Evolutionary conservation across 2,888 invertebrate species (phyloP).

Genomic region (Archaeoteleia sp.): DNA sequence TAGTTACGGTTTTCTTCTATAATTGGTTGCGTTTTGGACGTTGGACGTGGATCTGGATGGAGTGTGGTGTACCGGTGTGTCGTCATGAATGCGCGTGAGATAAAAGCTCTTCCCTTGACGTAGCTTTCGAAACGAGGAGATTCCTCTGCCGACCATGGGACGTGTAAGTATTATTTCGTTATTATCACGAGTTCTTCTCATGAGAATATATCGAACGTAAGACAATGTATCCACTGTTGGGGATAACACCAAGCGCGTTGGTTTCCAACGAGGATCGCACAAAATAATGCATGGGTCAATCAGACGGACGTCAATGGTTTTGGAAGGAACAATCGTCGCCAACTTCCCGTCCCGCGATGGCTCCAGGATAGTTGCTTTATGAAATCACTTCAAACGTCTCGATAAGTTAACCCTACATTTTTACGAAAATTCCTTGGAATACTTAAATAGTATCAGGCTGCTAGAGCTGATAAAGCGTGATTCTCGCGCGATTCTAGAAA

Average conservation of each 20-base stretch:
- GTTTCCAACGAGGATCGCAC: slow-evolving; percentile 1
- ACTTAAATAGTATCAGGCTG: slow-evolving; percentile 1
- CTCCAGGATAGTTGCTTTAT: too few relatives aligned
- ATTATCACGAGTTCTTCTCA: slow-evolving; percentile 4
- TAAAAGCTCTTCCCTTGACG: slow-evolving; percentile 57
- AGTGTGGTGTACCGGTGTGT: slow-evolving; percentile 70
- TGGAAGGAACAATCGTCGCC: background rate
- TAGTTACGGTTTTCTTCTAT: slow-evolving; percentile 41
- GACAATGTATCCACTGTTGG: background rate
- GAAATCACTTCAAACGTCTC: too few relatives aligned
- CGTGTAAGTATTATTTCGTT: slow-evolving; percentile 8
- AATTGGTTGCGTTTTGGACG: slow-evolving; percentile 63
- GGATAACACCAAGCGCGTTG: too few relatives aligned
- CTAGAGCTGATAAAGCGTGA: slow-evolving; percentile 29
- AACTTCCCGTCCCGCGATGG: background rate
- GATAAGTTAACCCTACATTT: too few relatives aligned
- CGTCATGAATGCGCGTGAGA: slow-evolving; percentile 59
- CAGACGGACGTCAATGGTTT: background rate
- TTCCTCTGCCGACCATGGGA: slow-evolving; percentile 30
- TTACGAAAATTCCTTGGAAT: too few relatives aligned
- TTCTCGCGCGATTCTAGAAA: slow-evolving; percentile 37
- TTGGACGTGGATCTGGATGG: slow-evolving; percentile 75
- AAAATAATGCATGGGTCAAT: slow-evolving; percentile 2
- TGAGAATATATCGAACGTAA: slow-evolving; percentile 50
- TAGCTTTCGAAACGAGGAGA: slow-evolving; percentile 23